Base-by-base conservation (phyloP, 2,888 invertebrate species). In the Trypoxylon attenuatum region DNA sequence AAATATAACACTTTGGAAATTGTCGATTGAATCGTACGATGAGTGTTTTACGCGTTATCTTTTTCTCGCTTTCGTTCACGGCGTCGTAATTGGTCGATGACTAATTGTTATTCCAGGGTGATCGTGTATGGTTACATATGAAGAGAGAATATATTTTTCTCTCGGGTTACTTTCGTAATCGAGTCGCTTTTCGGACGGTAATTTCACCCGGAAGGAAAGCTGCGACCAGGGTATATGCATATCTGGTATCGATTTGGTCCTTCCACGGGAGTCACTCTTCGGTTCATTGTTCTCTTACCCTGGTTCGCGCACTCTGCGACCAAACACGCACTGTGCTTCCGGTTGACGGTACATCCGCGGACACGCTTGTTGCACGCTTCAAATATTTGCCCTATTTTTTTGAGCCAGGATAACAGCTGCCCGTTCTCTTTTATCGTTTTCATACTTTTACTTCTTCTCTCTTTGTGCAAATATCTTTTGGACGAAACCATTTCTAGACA, bases 311-410 rank as follows among this genome's bases (percentile, higher is more conserved):
- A 13, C 13, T 33, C 33, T 33, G 75, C 73, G 71, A 69, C 55
- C 38, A 47, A 52, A 39, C n/a, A n/a, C 46, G 52, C 51, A 49
- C 51, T 53, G 62, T 65, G 46, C 60, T 73, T 73, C 73, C 73
- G 68, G 71, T 57, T 56, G 67, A n/a, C 60, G 62, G 50, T 59
- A 56, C 47, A 62, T 66, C 62, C 65, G 66, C 56, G 46, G 42
- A 50, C 58, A 58, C 41, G 71, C 64, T 68, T 71, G 72, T 73
- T 68, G 70, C 65, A 65, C 71, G 66, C 66, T 59, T 68, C 62
- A 68, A 70, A 69, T 68, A 69, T 71, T 72, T 72, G 66, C 51
- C 59, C 46, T 46, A 41, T 25, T n/a, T n/a, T n/a, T n/a, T n/a
- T n/a, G n/a, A n/a, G n/a, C n/a, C n/a, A n/a, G n/a, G n/a, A n/a